These are phyloP conservation scores for Pimpla rufipes DNA, from an alignment of 2,888 invertebrate genomes.

Conservation along the genomic window DNA sequence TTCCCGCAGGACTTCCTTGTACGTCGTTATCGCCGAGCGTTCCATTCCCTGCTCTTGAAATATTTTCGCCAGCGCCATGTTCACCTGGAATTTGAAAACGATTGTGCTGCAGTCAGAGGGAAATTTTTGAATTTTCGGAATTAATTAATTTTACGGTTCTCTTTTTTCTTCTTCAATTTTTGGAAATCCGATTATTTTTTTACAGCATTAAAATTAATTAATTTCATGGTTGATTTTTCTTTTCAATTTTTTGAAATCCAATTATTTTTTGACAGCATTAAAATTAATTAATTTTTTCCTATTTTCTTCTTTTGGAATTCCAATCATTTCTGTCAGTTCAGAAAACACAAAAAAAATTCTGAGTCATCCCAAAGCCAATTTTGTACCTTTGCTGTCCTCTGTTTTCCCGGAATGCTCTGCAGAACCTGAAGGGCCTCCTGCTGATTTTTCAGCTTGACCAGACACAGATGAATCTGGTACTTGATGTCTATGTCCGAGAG, in stretches of 20 bases:
- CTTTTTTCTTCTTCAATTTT: no score
- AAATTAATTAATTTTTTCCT: no score
- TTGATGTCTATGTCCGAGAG: constrained; percentile 90
- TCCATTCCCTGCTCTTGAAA: constrained; percentile 90
- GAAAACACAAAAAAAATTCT: background rate
- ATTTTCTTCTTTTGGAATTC: no score
- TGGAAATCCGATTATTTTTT: no score
- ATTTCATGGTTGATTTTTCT: no score
- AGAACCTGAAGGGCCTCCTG: constrained; percentile 88
- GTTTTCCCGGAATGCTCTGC: constrained; percentile 88
- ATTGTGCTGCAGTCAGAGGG: background rate
- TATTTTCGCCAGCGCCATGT: constrained; percentile 92
- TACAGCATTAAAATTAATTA: no score
- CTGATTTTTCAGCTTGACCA: constrained; percentile 89
- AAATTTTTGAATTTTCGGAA: background rate
- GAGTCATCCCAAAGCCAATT: background rate
- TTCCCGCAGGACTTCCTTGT: constrained; percentile 92
- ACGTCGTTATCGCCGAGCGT: constrained; percentile 90
- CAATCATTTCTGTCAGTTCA: no score
- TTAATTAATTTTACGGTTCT: no score
- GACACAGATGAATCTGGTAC: constrained; percentile 90
- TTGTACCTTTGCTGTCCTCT: constrained; percentile 89
- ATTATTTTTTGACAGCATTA: no score
- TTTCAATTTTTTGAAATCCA: no score
- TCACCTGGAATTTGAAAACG: constrained; percentile 80